These are phyloP conservation scores for Menidia menidia DNA, from an alignment of 2,797 vertebrate genomes.

Conservation along the genomic window DNA sequence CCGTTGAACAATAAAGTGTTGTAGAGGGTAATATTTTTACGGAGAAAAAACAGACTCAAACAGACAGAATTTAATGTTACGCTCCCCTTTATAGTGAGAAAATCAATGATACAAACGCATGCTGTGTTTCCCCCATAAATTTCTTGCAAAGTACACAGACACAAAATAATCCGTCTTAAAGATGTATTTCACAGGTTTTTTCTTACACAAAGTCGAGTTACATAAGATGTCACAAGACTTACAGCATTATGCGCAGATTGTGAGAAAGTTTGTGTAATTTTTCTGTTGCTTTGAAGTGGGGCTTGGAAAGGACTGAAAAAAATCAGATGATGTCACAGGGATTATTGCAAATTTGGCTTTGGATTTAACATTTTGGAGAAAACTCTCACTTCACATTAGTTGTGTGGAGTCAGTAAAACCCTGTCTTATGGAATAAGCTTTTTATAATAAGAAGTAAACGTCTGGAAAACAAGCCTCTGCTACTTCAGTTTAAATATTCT, in stretches of 20 bases:
- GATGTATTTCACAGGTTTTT: constrained; percentile 10
- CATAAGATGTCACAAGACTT: not conserved
- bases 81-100: constrained; percentile 12
- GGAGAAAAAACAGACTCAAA: constrained; percentile 10
- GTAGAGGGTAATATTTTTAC: constrained; percentile 7
- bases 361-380: constrained; percentile 1
- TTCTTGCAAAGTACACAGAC: not conserved
- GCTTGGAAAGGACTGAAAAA: not conserved
- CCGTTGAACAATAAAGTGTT: constrained; percentile 17
- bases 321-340: constrained; percentile 6
- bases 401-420: constrained; percentile 1
- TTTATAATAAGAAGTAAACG: not conserved
- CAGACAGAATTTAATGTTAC: constrained; percentile 4
- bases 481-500: not conserved
- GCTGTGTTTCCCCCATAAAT: not conserved
- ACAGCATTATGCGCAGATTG: not conserved
- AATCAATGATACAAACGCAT: constrained; percentile 11
- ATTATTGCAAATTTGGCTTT: constrained; percentile 10
- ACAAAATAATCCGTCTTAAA: not conserved
- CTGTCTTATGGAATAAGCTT: not conserved
- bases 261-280: constrained; percentile 7
- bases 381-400: not conserved
- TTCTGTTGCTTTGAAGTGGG: not conserved
- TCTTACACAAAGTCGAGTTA: not conserved
- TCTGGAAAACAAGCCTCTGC: not conserved